Conservation (phyloP, 2,113 vertebrate species). For the Perca fluviatilis region DNA sequence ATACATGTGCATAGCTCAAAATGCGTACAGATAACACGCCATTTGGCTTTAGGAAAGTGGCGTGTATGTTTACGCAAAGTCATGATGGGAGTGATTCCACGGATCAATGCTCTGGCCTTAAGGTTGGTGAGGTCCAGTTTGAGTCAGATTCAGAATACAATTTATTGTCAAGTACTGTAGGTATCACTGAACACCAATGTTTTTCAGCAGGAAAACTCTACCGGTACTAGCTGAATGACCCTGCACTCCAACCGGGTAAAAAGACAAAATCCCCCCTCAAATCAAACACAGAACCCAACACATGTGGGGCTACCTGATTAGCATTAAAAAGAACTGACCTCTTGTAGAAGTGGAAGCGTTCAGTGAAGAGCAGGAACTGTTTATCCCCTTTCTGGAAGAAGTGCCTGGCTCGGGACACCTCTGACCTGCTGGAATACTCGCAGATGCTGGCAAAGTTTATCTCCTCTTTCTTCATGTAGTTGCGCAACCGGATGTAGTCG, state of each 20-base stretch:
- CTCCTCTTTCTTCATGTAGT: slow-evolving; percentile 94
- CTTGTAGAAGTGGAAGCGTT: slow-evolving; percentile 99
- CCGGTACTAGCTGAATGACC: not conserved
- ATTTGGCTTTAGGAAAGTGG: too few species aligned
- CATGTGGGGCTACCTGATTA: not conserved
- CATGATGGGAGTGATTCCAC: not conserved
- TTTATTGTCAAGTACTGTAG: too few species aligned
- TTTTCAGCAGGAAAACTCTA: not conserved
- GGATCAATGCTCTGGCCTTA: not conserved
- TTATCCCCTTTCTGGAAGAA: slow-evolving; percentile 92
- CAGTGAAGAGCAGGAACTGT: slow-evolving; percentile 93
- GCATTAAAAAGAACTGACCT: slow-evolving; percentile 82
- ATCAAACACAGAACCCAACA: not conserved
- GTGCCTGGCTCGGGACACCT: slow-evolving; percentile 89
- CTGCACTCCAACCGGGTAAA: not conserved
- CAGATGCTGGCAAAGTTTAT: slow-evolving; percentile 90
- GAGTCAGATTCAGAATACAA: too few species aligned
- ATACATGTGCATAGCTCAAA: too few species aligned
- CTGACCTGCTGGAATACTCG: slow-evolving; percentile 90
- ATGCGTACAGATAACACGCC: too few species aligned
- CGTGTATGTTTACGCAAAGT: too few species aligned
- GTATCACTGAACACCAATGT: not conserved
- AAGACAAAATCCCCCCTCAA: not conserved
- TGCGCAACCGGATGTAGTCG: slow-evolving; percentile 94
- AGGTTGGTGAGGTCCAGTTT: too few species aligned